Base-by-base conservation (phyloP, 30 jellyfish, hydroid and myxozoan genomes). In the Hydractinia symbiolongicarpus region DNA sequence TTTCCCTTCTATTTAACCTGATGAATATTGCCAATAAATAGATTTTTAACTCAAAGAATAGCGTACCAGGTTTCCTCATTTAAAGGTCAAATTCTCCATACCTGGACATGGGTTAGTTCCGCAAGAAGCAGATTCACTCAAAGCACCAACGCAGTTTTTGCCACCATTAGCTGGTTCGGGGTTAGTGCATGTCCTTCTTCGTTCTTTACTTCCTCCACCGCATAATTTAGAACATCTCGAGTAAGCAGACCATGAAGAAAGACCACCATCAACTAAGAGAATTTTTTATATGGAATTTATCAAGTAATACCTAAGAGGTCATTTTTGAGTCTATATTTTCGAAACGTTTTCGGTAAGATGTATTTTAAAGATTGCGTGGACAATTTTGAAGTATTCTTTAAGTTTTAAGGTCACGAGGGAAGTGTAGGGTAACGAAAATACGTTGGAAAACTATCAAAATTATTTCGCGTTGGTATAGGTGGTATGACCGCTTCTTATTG, bases 191-290 rank as follows among this genome's bases (percentile, higher is more conserved):
- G 86, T 62, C 44, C 95, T 79, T 17, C 79, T 79, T 21, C 95
- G 72, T n/a, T n/a, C 53, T 13, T 81, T 83, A 50, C 58, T 57
- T 5, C 95, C 95, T 21, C 90, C 95, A 40, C 95, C 95, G 66
- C 95, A 86, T 5, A 82, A 44, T 16, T 14, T 72, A 19, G 82
- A 72, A 79, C 95, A 86, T 4, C 53, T n/a, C 13, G 90, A 77
- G 61, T 19, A 86, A 5, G 82, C 17, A 53, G 90, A 80, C 95
- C 95, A 86, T 44, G 61, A 75, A 72, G 95, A 72, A 54, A 72
- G 76, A 20, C 95, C 95, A 79, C 95, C 95, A 81, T 86, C 84
- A 54, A 86, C 90, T 80, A 73, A 17, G 76, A 84, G 5, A 54
- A 72, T 70, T 30, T 14, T 68, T 14, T 10, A 0, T 21, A 1